Evolutionary conservation across 2,797 vertebrate genomes (phyloP).

Genomic region (Xiphophorus birchmanni): DNA sequence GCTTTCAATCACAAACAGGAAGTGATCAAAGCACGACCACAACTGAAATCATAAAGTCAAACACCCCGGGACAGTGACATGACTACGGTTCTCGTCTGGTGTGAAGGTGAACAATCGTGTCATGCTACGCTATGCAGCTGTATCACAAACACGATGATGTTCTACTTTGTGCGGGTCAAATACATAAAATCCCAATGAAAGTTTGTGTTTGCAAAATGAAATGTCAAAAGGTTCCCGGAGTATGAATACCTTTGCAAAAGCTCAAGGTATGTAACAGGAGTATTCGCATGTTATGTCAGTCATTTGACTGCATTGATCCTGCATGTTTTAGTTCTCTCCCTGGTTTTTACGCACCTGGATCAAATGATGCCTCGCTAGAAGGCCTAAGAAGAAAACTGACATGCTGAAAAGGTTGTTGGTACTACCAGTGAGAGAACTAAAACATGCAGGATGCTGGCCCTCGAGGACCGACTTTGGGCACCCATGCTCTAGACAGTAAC

Average conservation of each 20-base stretch:
- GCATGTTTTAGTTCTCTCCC: too few relatives aligned
- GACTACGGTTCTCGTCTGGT: neutral
- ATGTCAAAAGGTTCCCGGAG: neutral
- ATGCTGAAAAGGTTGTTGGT: too few relatives aligned
- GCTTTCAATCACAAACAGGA: neutral
- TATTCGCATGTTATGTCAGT: neutral
- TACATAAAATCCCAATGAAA: neutral
- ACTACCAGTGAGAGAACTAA: too few relatives aligned
- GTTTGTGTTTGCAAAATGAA: neutral
- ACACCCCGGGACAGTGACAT: neutral
- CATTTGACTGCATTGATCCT: neutral
- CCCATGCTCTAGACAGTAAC: neutral
- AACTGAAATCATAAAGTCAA: neutral
- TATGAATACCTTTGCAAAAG: neutral
- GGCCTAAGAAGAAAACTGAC: too few relatives aligned
- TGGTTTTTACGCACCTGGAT: too few relatives aligned
- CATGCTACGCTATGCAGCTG: neutral
- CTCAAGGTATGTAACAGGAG: neutral
- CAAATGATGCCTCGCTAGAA: too few relatives aligned
- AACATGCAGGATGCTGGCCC: too few relatives aligned
- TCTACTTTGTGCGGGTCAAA: neutral
- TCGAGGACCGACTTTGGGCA: too few relatives aligned
- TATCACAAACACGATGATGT: neutral
- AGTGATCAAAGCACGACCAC: neutral
- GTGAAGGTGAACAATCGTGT: neutral